Evolutionary conservation across 2,797 vertebrate genomes (phyloP).

Genomic region (Rhincodon typus): DNA sequence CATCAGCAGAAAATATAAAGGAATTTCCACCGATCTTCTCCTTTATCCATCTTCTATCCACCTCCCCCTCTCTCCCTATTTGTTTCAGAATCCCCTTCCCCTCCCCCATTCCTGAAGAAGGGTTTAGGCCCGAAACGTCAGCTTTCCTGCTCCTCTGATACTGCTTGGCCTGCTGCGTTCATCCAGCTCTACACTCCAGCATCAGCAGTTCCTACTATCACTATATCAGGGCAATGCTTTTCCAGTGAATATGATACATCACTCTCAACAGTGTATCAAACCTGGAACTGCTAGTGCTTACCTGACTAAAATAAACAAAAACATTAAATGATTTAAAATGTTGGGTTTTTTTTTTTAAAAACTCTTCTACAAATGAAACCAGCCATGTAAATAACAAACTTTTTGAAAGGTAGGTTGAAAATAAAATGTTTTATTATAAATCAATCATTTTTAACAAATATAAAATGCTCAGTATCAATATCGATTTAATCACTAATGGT

Average conservation of each 20-base stretch:
- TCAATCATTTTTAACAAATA: background rate
- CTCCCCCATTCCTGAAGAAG: too few species aligned
- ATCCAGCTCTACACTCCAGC: too few species aligned
- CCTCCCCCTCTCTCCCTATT: too few species aligned
- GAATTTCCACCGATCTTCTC: too few species aligned
- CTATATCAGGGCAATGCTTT: background rate
- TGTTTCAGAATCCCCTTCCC: too few species aligned
- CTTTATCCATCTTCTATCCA: too few species aligned
- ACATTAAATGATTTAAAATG: background rate
- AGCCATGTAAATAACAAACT: background rate
- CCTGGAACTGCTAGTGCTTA: background rate
- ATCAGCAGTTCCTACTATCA: too few species aligned
- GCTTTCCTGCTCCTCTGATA: too few species aligned
- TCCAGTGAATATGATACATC: background rate
- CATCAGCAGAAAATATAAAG: background rate
- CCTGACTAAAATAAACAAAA: background rate
- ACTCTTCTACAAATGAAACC: background rate
- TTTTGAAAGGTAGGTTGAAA: background rate
- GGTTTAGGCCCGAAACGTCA: too few species aligned
- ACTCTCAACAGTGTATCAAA: background rate
- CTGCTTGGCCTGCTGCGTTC: too few species aligned
- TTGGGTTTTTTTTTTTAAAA: background rate
- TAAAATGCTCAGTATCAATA: background rate
- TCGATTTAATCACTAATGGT: background rate
- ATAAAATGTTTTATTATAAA: background rate